These are phyloP conservation scores for Myiopsitta monachus DNA, from an alignment of 2,113 vertebrate species.

Conservation along the genomic window DNA sequence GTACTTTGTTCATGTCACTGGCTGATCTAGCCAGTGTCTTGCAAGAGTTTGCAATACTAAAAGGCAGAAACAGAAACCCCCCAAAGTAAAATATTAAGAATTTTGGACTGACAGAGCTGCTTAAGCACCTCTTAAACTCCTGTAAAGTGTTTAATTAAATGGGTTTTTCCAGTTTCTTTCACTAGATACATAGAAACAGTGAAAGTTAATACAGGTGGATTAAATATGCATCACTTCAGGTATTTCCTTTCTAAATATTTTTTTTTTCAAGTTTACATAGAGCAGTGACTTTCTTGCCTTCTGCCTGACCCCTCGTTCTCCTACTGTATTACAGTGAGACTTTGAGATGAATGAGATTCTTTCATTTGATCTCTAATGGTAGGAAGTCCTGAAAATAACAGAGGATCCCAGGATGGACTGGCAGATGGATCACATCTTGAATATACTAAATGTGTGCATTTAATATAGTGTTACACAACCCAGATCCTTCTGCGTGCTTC, in stretches of 20 bases:
- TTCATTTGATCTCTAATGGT: background rate
- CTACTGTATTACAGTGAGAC: background rate
- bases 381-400: background rate
- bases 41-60: background rate
- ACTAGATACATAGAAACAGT: background rate
- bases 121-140: background rate
- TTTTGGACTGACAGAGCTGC: background rate
- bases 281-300: background rate
- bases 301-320: background rate
- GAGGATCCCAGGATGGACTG: background rate
- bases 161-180: background rate
- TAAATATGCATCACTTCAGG: background rate
- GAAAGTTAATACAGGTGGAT: background rate
- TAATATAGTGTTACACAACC: accelerated
- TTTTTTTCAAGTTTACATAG: background rate
- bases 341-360: background rate
- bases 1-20: background rate
- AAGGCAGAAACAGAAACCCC: background rate
- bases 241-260: background rate
- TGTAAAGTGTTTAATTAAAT: background rate
- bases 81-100: background rate
- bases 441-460: background rate
- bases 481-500: background rate
- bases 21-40: background rate
- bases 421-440: background rate